Base-by-base conservation (phyloP, 2,797 vertebrate species). In the Gobio occitaniae region DNA sequence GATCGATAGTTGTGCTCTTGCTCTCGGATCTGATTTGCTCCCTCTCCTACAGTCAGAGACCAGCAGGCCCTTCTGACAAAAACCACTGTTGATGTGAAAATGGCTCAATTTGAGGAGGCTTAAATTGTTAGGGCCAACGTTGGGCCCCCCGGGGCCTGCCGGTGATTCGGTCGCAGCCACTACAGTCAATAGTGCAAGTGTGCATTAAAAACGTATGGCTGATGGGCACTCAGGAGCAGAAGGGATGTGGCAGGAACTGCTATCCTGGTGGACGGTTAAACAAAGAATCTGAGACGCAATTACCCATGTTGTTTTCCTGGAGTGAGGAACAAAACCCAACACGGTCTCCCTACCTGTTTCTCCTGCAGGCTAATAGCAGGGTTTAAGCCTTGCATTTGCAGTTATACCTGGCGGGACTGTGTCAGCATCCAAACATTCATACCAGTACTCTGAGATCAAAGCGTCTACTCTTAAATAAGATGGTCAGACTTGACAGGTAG, bases 231-330 rank as follows among this genome's bases (percentile, higher is more conserved):
- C 86, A 89, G 93, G 92, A 93, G 93, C 93, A 81, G 50, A 65
- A 52, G 87, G 89, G 82, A 87, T 88, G 92, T 92, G 92, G 92
- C 91, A 92, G 92, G 91, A 92, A 94, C 90, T 90, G 92, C 93
- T 93, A 93, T 95, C 92, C 91, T 91, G 93, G 93, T 91, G 94
- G 92, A 95, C 90, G 88, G 92, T 94, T 94, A 94, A 93, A 94
- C 94, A 95, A 95, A 95, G 91, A 93, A 88, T 93, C 91, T 93
- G 89, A 93, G 91, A 87, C 91, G 88, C 93, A 94, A 94, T 95
- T 95, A 93, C 93, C 89, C 86, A 61, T 50, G 84, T 91, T 92
- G 91, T 91, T 93, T 93, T 93, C 93, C 92, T 90, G 91, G 88
- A 86, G 88, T 91, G 92, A 90, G 89, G 90, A 93, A 91, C 91